Evolutionary conservation across 2,113 vertebrate genomes (phyloP), one percentile per base, ranked within the genome.

Genomic region (Gymnocephalus cernua): DNA sequence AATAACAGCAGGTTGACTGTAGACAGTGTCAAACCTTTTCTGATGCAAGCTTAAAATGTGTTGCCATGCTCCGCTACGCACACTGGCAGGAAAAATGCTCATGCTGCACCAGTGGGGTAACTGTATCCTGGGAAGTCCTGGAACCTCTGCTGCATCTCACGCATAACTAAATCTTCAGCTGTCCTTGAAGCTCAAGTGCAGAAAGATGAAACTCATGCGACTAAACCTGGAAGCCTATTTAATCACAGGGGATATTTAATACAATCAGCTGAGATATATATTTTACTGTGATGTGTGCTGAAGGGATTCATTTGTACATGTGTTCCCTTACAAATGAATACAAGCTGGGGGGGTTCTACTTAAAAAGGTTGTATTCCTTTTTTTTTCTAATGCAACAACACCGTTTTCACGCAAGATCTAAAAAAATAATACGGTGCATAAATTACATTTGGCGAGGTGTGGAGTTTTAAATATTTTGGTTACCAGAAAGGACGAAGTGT

Each of bases 151-250:
- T 32, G 35, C 72, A 66, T 88, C 21, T 3, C 65, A 61, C 1
- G 8, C 91, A 85, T 88, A 86, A 57, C 77, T 12, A 23, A 77
- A 73, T 63, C 59, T 83, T 38, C 93, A 93, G 92, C 93, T 94
- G 93, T 92, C 77, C 25, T 76, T 29, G 27, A 35, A 41, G 57
- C 82, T 93, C 92, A 86, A 85, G 51, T 23, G 23, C 67, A 66
- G 91, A 79, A 89, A 94, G 61, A 61, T 41, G 58, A 70, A 45
- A 53, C 61, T 75, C 38, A 27, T 27, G 35, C 10, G 3, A 74
- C 89, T 77, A 82, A 81, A 85, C 66, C 73, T 64, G 74, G 75
- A 70, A 63, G 77, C 51, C 51, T 73, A 25, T 1, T 57, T 44
- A 51, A 84, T 79, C 35, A 6, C 57, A 56, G 16, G 3, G 10